phyloP scores from a whole-genome alignment of 1,140 invertebrate genomes.

The Liolophura sinensis region DNA sequence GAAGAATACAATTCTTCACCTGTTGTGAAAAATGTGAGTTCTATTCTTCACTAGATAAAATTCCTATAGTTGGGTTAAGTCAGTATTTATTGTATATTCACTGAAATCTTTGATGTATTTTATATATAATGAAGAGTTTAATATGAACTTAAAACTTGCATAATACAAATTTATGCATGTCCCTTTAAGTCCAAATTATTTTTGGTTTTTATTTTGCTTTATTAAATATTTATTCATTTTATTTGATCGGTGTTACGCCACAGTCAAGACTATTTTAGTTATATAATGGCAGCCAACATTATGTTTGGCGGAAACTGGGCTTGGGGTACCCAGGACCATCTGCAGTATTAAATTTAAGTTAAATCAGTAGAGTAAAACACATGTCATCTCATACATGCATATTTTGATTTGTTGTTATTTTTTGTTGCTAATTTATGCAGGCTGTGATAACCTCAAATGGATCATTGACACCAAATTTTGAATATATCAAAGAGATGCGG shows the following conservation, averaged over 20 bases:
- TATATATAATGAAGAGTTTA: too few species aligned
- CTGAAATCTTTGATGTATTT: too few species aligned
- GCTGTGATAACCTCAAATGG: slow-evolving; percentile 97
- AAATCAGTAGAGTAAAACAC: too few species aligned
- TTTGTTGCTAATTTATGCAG: slow-evolving; percentile 56
- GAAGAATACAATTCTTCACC: slow-evolving; percentile 78
- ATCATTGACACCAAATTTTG: slow-evolving; percentile 84
- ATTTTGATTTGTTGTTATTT: slow-evolving; percentile 11
- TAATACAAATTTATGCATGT: too few species aligned
- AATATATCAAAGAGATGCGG: slow-evolving; percentile 93
- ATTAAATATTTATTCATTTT: background rate
- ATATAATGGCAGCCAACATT: too few species aligned
- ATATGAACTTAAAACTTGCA: too few species aligned
- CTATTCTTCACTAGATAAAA: background rate
- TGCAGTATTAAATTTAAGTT: background rate
- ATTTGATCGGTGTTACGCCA: background rate
- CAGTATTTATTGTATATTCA: too few species aligned
- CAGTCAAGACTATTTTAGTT: too few species aligned
- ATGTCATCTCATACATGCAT: background rate
- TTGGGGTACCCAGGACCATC: background rate
- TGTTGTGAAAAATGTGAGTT: slow-evolving; percentile 77
- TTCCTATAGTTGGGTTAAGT: background rate
- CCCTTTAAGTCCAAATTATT: background rate
- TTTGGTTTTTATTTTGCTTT: background rate
- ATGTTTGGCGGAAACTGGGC: background rate